Evolutionary conservation across 2,113 vertebrate species (phyloP).

Genomic region (Leptodactylus fuscus): DNA sequence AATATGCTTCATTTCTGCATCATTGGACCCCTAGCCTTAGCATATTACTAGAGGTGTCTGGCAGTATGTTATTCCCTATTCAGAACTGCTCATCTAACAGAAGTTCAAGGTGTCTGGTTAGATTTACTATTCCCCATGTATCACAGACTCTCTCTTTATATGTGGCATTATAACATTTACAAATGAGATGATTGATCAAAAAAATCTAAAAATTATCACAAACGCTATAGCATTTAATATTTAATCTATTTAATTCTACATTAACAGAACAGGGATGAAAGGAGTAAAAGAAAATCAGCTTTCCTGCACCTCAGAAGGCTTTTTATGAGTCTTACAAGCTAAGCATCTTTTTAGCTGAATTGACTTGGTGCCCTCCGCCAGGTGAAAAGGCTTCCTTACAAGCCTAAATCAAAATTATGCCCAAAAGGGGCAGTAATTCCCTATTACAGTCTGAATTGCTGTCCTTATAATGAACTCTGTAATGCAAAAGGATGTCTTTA

Average conservation of each 20-base stretch:
- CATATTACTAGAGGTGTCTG: too few relatives aligned
- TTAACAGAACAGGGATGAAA: background rate
- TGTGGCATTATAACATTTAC: background rate
- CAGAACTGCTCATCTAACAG: too few relatives aligned
- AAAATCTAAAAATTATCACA: background rate
- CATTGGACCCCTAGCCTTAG: too few relatives aligned
- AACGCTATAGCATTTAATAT: background rate
- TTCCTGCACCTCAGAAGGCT: background rate
- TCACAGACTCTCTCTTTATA: background rate
- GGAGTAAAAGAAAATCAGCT: background rate
- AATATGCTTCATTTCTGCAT: too few relatives aligned
- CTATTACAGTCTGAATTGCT: conserved; percentile 53
- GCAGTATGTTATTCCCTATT: too few relatives aligned
- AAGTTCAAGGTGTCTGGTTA: too few relatives aligned
- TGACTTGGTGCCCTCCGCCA: conserved; percentile 71
- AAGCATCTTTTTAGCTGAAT: conserved; percentile 67
- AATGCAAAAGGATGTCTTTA: conserved; percentile 64
- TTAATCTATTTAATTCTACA: conserved; percentile 4
- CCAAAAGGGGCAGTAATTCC: conserved; percentile 60
- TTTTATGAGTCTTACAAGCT: conserved; percentile 65
- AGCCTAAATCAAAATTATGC: conserved; percentile 61
- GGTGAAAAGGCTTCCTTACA: conserved; percentile 73
- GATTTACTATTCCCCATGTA: background rate
- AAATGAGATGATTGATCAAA: too few relatives aligned
- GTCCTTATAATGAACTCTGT: conserved; percentile 52